Evolutionary conservation across 1,140 invertebrate genomes (phyloP), one percentile per base, ranked within the genome.

Genomic region (Heliothis subflexa): DNA sequence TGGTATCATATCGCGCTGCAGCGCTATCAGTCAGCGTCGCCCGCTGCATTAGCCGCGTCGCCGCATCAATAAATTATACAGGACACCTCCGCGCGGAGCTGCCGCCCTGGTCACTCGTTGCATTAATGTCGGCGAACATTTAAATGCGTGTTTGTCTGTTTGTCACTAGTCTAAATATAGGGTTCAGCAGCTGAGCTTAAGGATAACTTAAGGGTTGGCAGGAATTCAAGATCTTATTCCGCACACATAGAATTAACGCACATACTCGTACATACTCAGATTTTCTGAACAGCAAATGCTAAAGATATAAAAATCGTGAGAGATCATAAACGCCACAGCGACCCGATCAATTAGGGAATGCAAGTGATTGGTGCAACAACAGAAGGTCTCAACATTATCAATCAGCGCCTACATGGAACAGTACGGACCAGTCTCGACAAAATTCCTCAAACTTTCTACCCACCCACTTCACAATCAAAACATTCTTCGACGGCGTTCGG

Each of bases 11-110:
- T 93, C 90, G 87, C 86, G 85, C 84, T 87, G 89, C 88, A 85
- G 83, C 87, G 87, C 87, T 93, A 93, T 94, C 92, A 89, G 85
- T 92, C 91, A 91, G 88, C 88, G 90, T 90, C 91, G 89, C 83
- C 83, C 86, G 88, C 86, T 88, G 91, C 92, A 93, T 93, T 93
- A 93, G 92, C 86, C 78, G 80, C 88, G 92, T 93, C 91, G 89
- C 90, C 87, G 83, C 78, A 78, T 80, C 87, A 85, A 91, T 93
- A 93, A 94, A 91, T 93, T 91, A 93, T 86, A 84, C 83, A 57
- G 66, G 86, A 88, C 89, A 87, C 86, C 87, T 88, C 86, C 83
- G 78, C 83, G 81, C 84, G 78, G 78, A 81, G 72, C 81, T 91
- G 88, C 87, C 78, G 80, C 62, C 89, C 86, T 88, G 88, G 88